These are phyloP conservation scores for Ophion ventricosus DNA, from an alignment of 2,888 invertebrate species.

Conservation along the genomic window DNA sequence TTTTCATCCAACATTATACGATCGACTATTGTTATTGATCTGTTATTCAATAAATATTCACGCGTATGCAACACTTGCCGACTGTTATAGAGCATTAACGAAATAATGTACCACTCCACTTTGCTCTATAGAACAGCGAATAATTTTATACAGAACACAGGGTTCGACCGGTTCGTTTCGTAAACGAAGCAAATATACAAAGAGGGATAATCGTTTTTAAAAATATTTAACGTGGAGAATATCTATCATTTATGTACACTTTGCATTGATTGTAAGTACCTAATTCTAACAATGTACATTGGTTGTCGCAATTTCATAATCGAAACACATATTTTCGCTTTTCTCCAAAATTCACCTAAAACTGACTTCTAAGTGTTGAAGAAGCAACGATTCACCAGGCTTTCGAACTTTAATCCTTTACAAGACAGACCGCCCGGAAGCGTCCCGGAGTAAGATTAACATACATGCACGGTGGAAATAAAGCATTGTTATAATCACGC, in stretches of 20 bases:
- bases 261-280: not conserved
- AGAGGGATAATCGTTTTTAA: not conserved
- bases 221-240: not conserved
- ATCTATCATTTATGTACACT: not conserved
- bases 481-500: not conserved
- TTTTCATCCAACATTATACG: slow-evolving; percentile 15
- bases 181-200: not conserved
- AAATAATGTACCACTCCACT: slow-evolving; percentile 30
- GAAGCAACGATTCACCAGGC: not conserved
- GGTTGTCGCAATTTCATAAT: not conserved
- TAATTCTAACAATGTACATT: slow-evolving; percentile 7
- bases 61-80: slow-evolving; percentile 24
- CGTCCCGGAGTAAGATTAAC: not conserved
- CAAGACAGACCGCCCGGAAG: not conserved
- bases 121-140: slow-evolving; percentile 11
- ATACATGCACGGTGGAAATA: not conserved
- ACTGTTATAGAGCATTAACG: slow-evolving; percentile 20
- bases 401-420: not conserved
- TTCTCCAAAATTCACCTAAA: not conserved
- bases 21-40: slow-evolving; percentile 19
- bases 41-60: slow-evolving; percentile 10
- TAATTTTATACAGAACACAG: slow-evolving; percentile 9
- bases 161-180: not conserved
- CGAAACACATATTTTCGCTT: not conserved
- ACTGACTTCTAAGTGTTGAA: not conserved